Evolutionary conservation across 2,113 vertebrate species (phyloP), one percentile per base, ranked within the genome.

Genomic region (Oreochromis niloticus): DNA sequence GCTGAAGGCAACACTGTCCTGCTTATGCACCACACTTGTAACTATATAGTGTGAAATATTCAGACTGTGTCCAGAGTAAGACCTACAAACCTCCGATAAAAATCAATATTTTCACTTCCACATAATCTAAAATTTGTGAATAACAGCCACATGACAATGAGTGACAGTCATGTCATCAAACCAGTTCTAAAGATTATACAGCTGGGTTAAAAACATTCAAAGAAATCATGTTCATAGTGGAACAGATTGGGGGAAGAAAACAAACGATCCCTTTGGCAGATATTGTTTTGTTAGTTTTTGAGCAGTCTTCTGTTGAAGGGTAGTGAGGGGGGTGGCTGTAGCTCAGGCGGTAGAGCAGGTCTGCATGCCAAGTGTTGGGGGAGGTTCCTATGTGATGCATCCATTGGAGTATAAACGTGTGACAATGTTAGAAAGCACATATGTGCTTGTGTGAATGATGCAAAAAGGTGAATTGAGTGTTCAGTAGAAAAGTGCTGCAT

Each of bases 271-370:
- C n/a, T 9, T 16, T 41, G 13, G 3, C 1, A 27, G 1, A 27
- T 10, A 16, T 17, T 43, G 63, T 27, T 46, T 46, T 73, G 39
- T 16, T 24, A 24, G n/a, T 43, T 71, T 71, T 43, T 27, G 66
- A 43, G n/a, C 66, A 24, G 39, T 73, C 12, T 0, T 4, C 12
- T 71, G 36, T 43, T 24, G 22, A 0, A 34, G 16, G 57, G 30
- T 30, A 61, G 57, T 0, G 3, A 10, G 30, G 13, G 56, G 27
- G 0, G 4, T 1, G 8, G 16, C 9, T 63, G 32, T 63, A 36
- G 32, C 32, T 7, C 17, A 36, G 61, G 32, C 2, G 4, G 17
- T 0, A 0, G 32, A 66, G 32, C 32, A n/a, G 61, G 61, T 36
- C 61, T 66, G 61, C 61, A 66, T 66, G 32, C 4, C 61, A 3